Evolutionary conservation across 2,797 vertebrate species (phyloP), one percentile per base, ranked within the genome.

Genomic region (Sebastes diploproa): DNA sequence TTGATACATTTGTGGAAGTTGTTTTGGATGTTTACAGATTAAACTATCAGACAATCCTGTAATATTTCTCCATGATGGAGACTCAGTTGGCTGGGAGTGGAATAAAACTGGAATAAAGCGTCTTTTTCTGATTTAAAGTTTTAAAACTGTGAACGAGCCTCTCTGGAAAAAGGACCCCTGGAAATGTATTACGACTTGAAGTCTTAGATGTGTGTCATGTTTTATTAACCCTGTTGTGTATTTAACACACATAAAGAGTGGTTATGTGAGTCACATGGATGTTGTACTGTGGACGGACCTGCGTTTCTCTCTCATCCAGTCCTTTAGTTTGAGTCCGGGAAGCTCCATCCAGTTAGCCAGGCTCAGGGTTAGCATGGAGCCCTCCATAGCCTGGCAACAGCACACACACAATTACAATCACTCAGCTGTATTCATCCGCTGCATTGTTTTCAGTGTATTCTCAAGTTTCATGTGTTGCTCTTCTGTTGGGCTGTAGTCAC

Each of bases 321-420:
- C 96, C 81, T 96, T 96, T 76, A 96, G 92, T 60, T 96, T 96
- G 62, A 96, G 91, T 42, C 95, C 96, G 0, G 96, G 96, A 5
- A 96, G 95, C 72, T 96, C 96, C 96, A 96, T 96, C 96, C 96
- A 96, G 91, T 96, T 96, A 1, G 96, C 96, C 72, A 96, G 89
- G 67, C 96, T 96, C 60, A 96, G 93, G 0, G 96, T 96, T 2
- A 96, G 87, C 96, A 96, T 96, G 62, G 96, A 96, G 42, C 96
- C 96, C 86, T 96, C 96, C 96, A 96, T 96, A 0, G 95, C 93
- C 96, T 96, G 89, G 0, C 67, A 55, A 62, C 5, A 74, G 5
- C 46, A 66, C 56, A 71, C 52, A 70, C n/a, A 72, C 4, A 46
- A 10, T 5, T 6, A 58, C 4, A 50, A 22, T 42, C 11, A 74